These are phyloP conservation scores for Thamnophis sirtalis DNA, from an alignment of 2,113 vertebrate species.

Conservation along the genomic window DNA sequence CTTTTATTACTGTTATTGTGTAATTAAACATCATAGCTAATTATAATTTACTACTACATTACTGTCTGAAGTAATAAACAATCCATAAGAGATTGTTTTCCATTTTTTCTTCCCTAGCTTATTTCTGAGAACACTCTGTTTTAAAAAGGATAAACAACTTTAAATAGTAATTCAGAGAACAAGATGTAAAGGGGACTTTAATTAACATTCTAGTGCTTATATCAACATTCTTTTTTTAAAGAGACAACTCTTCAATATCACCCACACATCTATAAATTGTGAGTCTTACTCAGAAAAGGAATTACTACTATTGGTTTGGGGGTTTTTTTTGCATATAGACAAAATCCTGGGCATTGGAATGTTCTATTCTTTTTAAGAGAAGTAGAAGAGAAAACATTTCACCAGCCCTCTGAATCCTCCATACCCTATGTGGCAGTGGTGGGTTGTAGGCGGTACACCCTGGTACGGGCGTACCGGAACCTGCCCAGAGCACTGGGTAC, in stretches of 20 bases:
- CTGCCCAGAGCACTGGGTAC: too few relatives aligned
- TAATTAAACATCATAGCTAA: conserved; percentile 50
- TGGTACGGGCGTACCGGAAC: too few relatives aligned
- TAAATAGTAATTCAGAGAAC: neutral
- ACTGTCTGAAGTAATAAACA: conserved; percentile 25
- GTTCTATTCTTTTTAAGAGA: neutral
- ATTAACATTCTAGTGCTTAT: neutral
- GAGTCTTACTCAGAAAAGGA: neutral
- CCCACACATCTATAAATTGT: neutral
- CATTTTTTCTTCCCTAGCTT: conserved; percentile 29
- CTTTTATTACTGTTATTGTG: conserved; percentile 35
- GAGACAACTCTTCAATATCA: neutral
- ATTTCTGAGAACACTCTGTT: conserved; percentile 12
- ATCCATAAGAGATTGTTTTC: conserved; percentile 24
- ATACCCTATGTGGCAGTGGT: neutral
- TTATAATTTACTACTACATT: conserved; percentile 35
- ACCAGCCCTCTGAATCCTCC: neutral
- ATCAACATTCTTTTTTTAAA: neutral
- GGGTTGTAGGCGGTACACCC: too few relatives aligned
- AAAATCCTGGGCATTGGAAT: neutral
- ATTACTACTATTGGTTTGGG: neutral
- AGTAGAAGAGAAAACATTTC: neutral
- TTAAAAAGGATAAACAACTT: conserved; percentile 2
- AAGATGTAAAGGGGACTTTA: neutral
- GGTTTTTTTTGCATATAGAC: neutral